Evolutionary conservation across 2,888 invertebrate species (phyloP), one percentile per base, ranked within the genome.

Genomic region (Scelioninae gen. 1): DNA sequence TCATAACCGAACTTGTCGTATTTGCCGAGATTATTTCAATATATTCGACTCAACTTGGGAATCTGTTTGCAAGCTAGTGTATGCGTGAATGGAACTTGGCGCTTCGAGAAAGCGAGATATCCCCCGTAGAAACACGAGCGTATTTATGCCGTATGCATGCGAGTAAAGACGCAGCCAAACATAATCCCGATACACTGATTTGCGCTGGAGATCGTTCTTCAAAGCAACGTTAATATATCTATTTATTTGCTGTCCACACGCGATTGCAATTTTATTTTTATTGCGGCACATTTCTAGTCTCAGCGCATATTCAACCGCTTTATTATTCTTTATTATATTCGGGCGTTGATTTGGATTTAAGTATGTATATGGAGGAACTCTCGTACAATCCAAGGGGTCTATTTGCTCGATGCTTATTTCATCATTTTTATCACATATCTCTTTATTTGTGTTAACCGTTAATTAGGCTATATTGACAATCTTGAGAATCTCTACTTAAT

Each of bases 1-100:
- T 92, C 92, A 92, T 92, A 92, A 92, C 92, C 92, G 92, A 92
- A 92, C 92, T 92, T 92, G 92, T 92, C 92, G 92, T 92, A 92
- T 92, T 92, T 92, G 91, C 92, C 88, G 92, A 92, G 92, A 92
- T 92, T 92, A 92, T 92, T 92, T 92, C 92, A 92, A 92, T 92
- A 92, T 92, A 92, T 92, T 92, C 92, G 92, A 92, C 92, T 92
- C 89, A 91, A 91, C 90, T 90, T 88, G 89, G 89, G 87, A 91
- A 92, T 92, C 91, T 92, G 92, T 92, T 92, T 92, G 92, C 91
- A 88, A 91, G 89, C 88, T 88, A 88, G 90, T 90, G 90, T 91
- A 92, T 92, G 92, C 92, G 92, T 92, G 92, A 92, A 92, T 92
- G 91, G 91, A 90, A 90, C 89, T 90, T 89, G 89, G 85, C 88